A percentile compares a stretch with the other conserved stretches of the same genome.
These are phyloP conservation scores for Xenops minutus DNA, from an alignment of 2,797 vertebrate genomes.

Conservation along the genomic window DNA sequence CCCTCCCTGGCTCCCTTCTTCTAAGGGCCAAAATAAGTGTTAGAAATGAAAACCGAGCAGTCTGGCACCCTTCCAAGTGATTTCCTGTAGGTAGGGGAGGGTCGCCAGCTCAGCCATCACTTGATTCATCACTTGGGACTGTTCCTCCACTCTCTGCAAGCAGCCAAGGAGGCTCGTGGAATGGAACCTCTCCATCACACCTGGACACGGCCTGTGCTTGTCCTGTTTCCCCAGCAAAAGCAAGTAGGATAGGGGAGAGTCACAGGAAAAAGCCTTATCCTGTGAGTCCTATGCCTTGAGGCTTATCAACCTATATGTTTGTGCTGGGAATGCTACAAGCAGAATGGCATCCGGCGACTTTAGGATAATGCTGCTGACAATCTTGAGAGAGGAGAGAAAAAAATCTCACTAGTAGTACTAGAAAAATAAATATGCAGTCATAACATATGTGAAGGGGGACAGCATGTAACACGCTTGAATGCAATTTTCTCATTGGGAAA, in stretches of 20 bases:
- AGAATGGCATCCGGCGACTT: neutral
- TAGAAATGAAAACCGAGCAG: slow-evolving; percentile 69
- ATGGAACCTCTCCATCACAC: slow-evolving; percentile 77
- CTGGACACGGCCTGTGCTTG: slow-evolving; percentile 55
- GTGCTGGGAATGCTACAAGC: neutral
- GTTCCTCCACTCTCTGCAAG: slow-evolving; percentile 71
- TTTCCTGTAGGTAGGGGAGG: slow-evolving; percentile 77
- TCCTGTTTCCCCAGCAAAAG: slow-evolving; percentile 59
- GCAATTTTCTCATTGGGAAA: slow-evolving; percentile 33
- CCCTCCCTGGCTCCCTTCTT: neutral
- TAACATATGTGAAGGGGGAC: neutral
- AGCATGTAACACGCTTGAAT: slow-evolving; percentile 8
- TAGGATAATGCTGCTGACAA: neutral
- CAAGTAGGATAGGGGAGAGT: slow-evolving; percentile 12
- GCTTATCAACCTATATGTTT: neutral
- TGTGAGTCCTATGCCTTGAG: neutral
- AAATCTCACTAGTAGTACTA: neutral
- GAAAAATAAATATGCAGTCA: slow-evolving; percentile 26
- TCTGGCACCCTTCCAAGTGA: slow-evolving; percentile 69
- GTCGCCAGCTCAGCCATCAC: slow-evolving; percentile 78
- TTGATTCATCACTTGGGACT: slow-evolving; percentile 74
- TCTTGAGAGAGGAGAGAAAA: neutral
- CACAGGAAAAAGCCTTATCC: neutral
- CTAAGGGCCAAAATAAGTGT: slow-evolving; percentile 39
- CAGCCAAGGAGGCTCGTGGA: slow-evolving; percentile 71